Evolutionary conservation across 2,888 invertebrate genomes (phyloP), one percentile per base, ranked within the genome.

Genomic region (Dasypogon diadema): DNA sequence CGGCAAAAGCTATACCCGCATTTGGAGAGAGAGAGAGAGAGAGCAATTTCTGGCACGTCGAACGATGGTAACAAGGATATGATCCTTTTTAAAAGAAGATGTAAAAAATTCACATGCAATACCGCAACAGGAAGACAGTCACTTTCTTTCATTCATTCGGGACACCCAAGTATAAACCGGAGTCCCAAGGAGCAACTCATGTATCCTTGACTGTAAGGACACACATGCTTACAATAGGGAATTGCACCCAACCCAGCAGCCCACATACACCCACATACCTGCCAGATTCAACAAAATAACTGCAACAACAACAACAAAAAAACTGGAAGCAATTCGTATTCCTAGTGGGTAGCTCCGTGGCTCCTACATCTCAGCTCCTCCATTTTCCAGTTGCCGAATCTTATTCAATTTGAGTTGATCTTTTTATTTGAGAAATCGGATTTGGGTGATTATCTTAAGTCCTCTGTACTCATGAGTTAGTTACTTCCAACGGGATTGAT

Each of bases 321-420:
- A n/a, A n/a, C n/a, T n/a, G n/a, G 65, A 14, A 65, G 42, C 22
- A 6, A 2, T n/a, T 18, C 24, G 5, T 14, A 4, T 18, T n/a
- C 18, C 24, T 30, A 42, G 34, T 26, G 8, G 26, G 60, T 12
- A 37, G 48, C 14, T n/a, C 56, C 6, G 26, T 46, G 21, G 22
- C 24, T n/a, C 46, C 14, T 21, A 65, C 42, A n/a, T 42, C 22
- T 48, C 8, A n/a, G 14, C 21, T 51, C 46, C 65, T n/a, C 48
- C 16, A 48, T 34, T 74, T 74, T 74, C 58, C 73, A 74, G 58
- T 74, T 74, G 46, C 58, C 46, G 46, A 74, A 74, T 74, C 56
- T 77, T 77, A 76, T 77, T 77, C 77, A 77, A 77, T 77, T 77
- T 76, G 48, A 74, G 74, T 76, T 77, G 77, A 77, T 77, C 77